These are phyloP conservation scores for Orthonyx spaldingii DNA, from an alignment of 2,113 vertebrate species.

Conservation along the genomic window DNA sequence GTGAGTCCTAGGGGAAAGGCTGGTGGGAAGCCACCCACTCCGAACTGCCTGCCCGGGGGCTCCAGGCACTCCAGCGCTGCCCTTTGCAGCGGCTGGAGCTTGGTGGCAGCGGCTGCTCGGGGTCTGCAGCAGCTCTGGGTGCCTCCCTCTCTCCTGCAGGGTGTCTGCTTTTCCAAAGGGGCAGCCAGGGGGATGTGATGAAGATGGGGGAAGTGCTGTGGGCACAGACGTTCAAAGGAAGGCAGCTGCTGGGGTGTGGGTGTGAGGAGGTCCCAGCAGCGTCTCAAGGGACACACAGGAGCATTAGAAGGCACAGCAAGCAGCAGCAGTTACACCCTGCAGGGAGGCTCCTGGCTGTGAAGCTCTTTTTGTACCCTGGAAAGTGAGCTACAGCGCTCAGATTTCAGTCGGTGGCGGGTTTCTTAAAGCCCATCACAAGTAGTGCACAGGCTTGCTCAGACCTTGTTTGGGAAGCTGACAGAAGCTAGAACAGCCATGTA, in stretches of 20 bases:
- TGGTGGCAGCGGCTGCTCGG: rapidly evolving
- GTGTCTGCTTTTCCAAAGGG: not conserved
- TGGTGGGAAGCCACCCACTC: not conserved
- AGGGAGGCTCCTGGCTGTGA: not conserved
- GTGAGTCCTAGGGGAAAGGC: not conserved
- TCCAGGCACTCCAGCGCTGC: not conserved
- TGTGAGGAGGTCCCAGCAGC: not conserved
- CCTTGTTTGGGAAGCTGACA: not conserved
- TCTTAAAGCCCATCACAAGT: not conserved
- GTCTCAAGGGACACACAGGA: not conserved
- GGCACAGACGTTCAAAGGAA: not conserved
- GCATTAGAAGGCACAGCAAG: not conserved
- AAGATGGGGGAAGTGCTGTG: not conserved
- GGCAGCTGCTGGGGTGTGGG: not conserved
- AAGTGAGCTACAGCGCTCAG: not conserved
- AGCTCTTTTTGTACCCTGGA: not conserved
- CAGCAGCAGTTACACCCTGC: not conserved
- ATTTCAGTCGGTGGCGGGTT: not conserved
- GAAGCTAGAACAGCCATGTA: not conserved
- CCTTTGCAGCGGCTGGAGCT: rapidly evolving
- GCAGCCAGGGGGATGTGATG: not conserved
- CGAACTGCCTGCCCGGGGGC: not conserved
- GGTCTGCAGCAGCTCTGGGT: not conserved
- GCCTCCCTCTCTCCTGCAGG: not conserved
- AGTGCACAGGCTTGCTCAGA: not conserved